phyloP scores from a whole-genome alignment of 2,113 vertebrate genomes.

The Brachyhypopomus gauderio region DNA sequence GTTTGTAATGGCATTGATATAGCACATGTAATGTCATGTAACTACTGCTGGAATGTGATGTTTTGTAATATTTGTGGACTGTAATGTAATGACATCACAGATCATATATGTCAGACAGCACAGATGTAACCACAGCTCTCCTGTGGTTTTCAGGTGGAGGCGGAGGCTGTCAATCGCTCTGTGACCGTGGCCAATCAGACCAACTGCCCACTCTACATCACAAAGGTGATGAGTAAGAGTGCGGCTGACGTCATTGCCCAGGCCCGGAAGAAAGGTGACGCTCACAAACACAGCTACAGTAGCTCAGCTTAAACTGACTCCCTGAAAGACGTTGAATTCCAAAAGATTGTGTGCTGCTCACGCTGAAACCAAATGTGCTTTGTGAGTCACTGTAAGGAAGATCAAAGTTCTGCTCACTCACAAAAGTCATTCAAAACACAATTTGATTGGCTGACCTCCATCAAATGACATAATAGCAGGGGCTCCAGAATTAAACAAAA shows the following conservation, averaged over 20 bases:
- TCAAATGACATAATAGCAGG: conserved; percentile 1
- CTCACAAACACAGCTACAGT: background rate
- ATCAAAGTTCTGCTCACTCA: conserved; percentile 9
- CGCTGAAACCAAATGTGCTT: too few relatives aligned
- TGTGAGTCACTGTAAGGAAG: background rate
- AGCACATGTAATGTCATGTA: background rate
- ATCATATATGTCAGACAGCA: background rate
- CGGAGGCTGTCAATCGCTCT: conserved; percentile 93
- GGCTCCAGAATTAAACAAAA: conserved; percentile 25
- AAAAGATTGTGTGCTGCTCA: too few relatives aligned
- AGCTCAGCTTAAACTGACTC: background rate
- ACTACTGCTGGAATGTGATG: too few relatives aligned
- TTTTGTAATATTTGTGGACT: too few relatives aligned
- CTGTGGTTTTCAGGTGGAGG: conserved; percentile 83
- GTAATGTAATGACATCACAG: too few relatives aligned
- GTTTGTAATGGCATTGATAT: too few relatives aligned
- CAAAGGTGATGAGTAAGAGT: conserved; percentile 99
- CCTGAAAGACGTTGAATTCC: too few relatives aligned
- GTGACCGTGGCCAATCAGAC: conserved; percentile 99
- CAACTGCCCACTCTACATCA: conserved; percentile 98
- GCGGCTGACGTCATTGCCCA: conserved; percentile 95
- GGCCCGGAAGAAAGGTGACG: conserved; percentile 95
- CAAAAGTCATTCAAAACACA: conserved; percentile 9
- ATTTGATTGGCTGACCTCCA: conserved; percentile 27
- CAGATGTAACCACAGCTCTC: background rate